These are phyloP conservation scores for Tokudaia muenninki DNA, from an alignment of 2,797 vertebrate species.

Conservation along the genomic window DNA sequence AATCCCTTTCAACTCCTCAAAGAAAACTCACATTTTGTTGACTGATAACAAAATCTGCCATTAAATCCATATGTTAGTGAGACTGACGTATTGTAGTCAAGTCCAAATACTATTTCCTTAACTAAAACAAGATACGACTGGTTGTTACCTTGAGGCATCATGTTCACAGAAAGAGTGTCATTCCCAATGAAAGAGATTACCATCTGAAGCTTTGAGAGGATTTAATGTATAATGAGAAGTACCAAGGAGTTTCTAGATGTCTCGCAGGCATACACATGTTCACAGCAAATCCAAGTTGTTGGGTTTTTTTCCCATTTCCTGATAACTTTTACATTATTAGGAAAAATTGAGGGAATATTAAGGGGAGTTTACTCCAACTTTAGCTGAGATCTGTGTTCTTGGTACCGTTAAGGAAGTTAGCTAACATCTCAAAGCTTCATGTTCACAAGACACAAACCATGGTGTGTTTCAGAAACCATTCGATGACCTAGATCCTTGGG, in stretches of 20 bases:
- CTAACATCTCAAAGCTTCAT: background rate
- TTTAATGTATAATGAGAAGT: background rate
- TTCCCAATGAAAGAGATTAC: background rate
- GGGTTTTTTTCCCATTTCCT: too few relatives aligned
- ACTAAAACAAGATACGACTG: background rate
- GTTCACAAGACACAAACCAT: background rate
- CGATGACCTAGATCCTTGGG: background rate
- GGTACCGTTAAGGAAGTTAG: background rate
- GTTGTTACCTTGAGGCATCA: background rate
- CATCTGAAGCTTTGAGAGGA: background rate
- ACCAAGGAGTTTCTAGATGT: background rate
- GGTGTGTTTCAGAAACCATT: background rate
- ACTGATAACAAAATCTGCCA: background rate
- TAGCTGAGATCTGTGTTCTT: background rate
- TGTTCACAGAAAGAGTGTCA: background rate
- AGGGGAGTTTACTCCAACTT: background rate
- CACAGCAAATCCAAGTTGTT: background rate
- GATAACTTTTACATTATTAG: background rate
- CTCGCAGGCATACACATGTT: background rate
- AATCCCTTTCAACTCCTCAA: background rate
- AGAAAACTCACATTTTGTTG: background rate
- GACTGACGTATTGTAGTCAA: background rate
- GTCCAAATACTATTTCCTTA: background rate
- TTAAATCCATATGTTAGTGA: background rate
- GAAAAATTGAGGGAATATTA: background rate